phyloP scores from a whole-genome alignment of 2,797 vertebrate genomes.

The Neosilurus mollespiculum region DNA sequence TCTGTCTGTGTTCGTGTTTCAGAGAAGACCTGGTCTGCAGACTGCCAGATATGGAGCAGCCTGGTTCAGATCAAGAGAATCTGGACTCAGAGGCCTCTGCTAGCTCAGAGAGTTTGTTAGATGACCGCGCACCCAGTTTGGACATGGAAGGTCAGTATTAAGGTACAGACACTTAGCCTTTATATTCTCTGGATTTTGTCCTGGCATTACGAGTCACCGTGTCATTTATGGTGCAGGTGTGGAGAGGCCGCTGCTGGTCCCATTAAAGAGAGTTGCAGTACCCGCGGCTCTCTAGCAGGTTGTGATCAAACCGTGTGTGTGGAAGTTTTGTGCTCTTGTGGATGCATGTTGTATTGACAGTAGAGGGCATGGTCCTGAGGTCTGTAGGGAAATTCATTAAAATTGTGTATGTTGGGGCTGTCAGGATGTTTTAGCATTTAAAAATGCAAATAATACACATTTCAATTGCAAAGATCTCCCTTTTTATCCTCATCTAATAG shows the following conservation, averaged over 20 bases:
- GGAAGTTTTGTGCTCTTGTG: not conserved
- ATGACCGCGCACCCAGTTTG: conserved; percentile 76
- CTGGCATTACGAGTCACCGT: conserved; percentile 63
- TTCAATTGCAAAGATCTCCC: not conserved
- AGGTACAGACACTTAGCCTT: conserved; percentile 64
- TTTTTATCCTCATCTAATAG: no score
- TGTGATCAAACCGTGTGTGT: conserved; percentile 50
- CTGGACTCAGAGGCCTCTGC: conserved; percentile 89
- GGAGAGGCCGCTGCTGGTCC: conserved; percentile 71
- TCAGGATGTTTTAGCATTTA: not conserved
- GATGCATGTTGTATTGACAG: not conserved
- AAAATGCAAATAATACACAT: not conserved
- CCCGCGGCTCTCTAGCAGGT: conserved; percentile 77
- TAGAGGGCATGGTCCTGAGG: not conserved
- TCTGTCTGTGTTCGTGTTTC: conserved; percentile 12
- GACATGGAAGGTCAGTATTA: conserved; percentile 90
- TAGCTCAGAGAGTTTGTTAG: conserved; percentile 94
- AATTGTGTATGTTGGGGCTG: not conserved
- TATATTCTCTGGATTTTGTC: conserved; percentile 49
- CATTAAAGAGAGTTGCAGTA: conserved; percentile 61
- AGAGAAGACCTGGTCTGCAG: conserved; percentile 94
- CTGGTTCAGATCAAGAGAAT: conserved; percentile 94
- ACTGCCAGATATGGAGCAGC: conserved; percentile 92
- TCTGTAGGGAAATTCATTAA: not conserved
- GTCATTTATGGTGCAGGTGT: conserved; percentile 75